Evolutionary conservation across 2,888 invertebrate species (phyloP), one percentile per base, ranked within the genome.

Genomic region (Rhaphigaster nebulosa): DNA sequence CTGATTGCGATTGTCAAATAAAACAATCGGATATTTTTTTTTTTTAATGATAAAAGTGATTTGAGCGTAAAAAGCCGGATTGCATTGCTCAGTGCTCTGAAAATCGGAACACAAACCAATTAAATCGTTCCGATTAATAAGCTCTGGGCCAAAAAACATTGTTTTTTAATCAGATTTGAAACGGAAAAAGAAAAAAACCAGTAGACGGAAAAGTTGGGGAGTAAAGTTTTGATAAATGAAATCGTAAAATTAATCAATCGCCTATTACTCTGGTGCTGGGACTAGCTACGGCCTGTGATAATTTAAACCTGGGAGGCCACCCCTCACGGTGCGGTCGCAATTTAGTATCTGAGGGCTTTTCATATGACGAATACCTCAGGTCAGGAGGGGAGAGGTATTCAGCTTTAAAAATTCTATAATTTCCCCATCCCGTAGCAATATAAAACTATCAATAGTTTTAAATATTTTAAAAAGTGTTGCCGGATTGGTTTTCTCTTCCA

Each of bases 171-270:
- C 70, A 76, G 70, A 76, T 76, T 76, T 76, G 70, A 10, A 38
- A 60, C 1, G 60, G 6, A n/a, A n/a, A n/a, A 60, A 65, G 18
- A 20, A 20, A 76, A 38, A 38, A 34, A 76, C 20, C 5, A 76
- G 12, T 20, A 38, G 38, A 76, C 4, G 34, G 70, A 76, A 76
- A 76, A 29, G 23, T 76, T 38, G 20, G 23, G 13, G 20, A 76
- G 38, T 76, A 76, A 76, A 76, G 70, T 76, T 76, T 76, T 76
- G 70, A 76, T 76, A 76, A 76, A 76, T 38, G 70, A 76, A 76
- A 76, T 20, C 20, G 34, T 8, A 38, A 38, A 38, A 76, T 76
- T 76, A 76, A 76, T 76, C 70, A 76, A 76, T 20, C 34, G 70
- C n/a, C 70, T 76, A 76, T 76, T 76, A 38, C 20, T 8, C 70